Conservation (phyloP, 2,113 vertebrate genomes). For the Furnarius figulus region DNA sequence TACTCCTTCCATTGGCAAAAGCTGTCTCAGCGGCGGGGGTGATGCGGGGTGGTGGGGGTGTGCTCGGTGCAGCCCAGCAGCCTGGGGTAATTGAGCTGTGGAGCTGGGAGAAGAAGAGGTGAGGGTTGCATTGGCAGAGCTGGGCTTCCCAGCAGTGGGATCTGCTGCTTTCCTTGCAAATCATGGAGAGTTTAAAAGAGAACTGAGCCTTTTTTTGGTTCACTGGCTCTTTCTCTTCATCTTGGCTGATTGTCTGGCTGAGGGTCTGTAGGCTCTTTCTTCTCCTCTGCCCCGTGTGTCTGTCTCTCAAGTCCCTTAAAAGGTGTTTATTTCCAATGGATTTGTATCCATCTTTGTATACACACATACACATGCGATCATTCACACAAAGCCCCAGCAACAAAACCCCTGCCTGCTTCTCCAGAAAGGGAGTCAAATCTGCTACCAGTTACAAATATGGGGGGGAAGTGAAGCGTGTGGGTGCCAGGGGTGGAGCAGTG, state of each 20-base stretch:
- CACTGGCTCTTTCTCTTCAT: slow-evolving; percentile 33
- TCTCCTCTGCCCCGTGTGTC: slow-evolving; percentile 18
- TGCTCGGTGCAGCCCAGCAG: slow-evolving; percentile 47
- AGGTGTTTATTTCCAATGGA: slow-evolving; percentile 54
- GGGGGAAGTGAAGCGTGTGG: slow-evolving; percentile 38
- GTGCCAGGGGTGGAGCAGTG: slow-evolving; percentile 35
- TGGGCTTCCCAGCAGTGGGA: slow-evolving; percentile 1
- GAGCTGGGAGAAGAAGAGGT: slow-evolving; percentile 34
- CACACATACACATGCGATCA: slow-evolving; percentile 18
- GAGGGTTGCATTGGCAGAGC: background rate
- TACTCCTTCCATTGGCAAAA: slow-evolving; percentile 70
- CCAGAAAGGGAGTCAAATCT: slow-evolving; percentile 31
- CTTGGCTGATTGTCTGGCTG: slow-evolving; percentile 45
- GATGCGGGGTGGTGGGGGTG: background rate
- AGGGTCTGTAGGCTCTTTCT: slow-evolving; percentile 52
- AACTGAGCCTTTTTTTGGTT: slow-evolving; percentile 46
- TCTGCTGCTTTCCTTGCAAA: slow-evolving; percentile 23
- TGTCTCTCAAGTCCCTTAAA: slow-evolving; percentile 43
- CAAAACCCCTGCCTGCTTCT: slow-evolving; percentile 30
- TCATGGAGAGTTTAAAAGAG: slow-evolving; percentile 15
- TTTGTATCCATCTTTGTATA: slow-evolving; percentile 33
- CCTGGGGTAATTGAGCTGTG: slow-evolving; percentile 53
- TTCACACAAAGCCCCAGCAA: slow-evolving; percentile 42
- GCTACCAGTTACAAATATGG: slow-evolving; percentile 18
- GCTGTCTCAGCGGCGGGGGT: slow-evolving; percentile 62